Base-by-base conservation (phyloP, 2,888 invertebrate genomes). In the Aphidoletes aphidimyza region DNA sequence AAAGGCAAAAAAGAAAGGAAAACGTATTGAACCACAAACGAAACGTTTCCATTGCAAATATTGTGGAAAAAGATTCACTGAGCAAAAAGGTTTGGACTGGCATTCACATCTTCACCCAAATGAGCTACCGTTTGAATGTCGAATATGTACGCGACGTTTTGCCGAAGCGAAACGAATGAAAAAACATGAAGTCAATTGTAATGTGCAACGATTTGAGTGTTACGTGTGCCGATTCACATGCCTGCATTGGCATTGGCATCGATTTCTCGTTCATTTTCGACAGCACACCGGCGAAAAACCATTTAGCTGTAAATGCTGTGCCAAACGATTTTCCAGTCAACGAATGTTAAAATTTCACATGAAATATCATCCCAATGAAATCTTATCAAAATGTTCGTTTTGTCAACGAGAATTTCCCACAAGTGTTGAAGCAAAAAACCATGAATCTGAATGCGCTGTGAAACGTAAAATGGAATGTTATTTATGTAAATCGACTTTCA, bases 291-390 rank as follows among this genome's bases (percentile, higher is more conserved):
- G 59, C 6, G 59, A 59, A 5, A 22, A 30, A 30, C 59, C 59
- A 8, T 59, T 59, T 14, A 22, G 26, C 1, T 59, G 59, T 26
- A 19, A 34, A 5, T 34, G 34, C 36, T 78, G 78, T 78, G 17
- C 34, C 1, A 78, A 78, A 78, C 1, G 36, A 19, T 78, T 78
- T 78, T 5, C 78, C 1, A 78, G 34, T 19, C 5, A 36, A 36
- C 8, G 36, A 34, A 9, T 34, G 19, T 19, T 78, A 1, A 36
- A 36, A 11, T 36, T 17, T 5, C 78, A 78, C 36, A 36, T 78
- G 78, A 78, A 34, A 36, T 36, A 78, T 78, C 78, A 78, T 78
- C 78, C 78, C 5, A 36, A 17, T 19, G 17, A 78, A 34, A 78
- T 19, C 34, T 78, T 36, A 26, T 22, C 22, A 11, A 34, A 78